Evolutionary conservation across 2,888 invertebrate species (phyloP).

Genomic region (Crepidodera aurea): DNA sequence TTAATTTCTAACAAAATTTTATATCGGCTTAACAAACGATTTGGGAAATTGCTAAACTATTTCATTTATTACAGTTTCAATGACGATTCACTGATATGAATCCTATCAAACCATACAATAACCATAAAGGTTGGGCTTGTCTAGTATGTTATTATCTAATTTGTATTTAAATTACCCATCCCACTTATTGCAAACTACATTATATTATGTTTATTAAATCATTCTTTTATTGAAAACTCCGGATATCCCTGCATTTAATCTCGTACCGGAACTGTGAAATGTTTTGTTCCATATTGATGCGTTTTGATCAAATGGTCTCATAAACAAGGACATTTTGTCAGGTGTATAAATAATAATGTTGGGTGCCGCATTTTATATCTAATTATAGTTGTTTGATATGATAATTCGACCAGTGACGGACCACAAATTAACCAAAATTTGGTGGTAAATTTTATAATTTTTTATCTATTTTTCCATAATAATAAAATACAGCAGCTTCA

Average conservation of each 20-base stretch:
- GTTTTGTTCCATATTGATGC: slow-evolving; percentile 57
- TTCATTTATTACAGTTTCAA: slow-evolving; percentile 9
- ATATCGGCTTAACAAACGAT: background rate
- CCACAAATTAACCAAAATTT: slow-evolving; percentile 15
- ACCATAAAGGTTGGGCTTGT: slow-evolving; percentile 28
- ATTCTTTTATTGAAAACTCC: slow-evolving; percentile 54
- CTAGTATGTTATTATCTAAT: slow-evolving; percentile 48
- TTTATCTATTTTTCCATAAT: too few relatives aligned
- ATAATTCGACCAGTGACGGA: slow-evolving; percentile 54
- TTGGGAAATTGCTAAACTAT: slow-evolving; percentile 18
- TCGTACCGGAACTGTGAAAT: slow-evolving; percentile 54
- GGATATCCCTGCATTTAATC: slow-evolving; percentile 57
- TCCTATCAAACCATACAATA: slow-evolving; percentile 21
- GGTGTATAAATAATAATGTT: slow-evolving; percentile 54
- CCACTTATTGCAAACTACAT: slow-evolving; percentile 48
- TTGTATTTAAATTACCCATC: slow-evolving; percentile 51
- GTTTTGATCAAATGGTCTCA: slow-evolving; percentile 50
- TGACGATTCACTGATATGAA: slow-evolving; percentile 22
- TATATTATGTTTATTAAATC: slow-evolving; percentile 58
- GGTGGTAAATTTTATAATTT: too few relatives aligned
- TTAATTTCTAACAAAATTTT: background rate
- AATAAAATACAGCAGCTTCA: too few relatives aligned
- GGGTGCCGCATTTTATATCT: slow-evolving; percentile 46
- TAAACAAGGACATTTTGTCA: slow-evolving; percentile 56
- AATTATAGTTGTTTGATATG: slow-evolving; percentile 50